These are phyloP conservation scores for Dasyprocta punctata DNA, from an alignment of 2,113 vertebrate species.

Conservation along the genomic window DNA sequence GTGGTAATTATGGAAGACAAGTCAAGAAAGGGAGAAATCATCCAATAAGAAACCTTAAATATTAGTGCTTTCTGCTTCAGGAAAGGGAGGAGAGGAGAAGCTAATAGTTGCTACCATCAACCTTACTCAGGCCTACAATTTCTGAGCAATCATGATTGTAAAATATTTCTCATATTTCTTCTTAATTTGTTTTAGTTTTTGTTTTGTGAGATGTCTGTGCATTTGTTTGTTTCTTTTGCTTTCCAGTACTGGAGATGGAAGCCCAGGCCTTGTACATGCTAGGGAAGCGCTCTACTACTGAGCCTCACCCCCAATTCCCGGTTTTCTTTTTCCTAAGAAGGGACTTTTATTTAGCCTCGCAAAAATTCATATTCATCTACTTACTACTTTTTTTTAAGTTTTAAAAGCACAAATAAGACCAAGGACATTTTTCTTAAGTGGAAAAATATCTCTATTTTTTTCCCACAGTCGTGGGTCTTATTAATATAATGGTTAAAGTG, in stretches of 20 bases:
- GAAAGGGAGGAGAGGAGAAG: neutral
- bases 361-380: conserved; percentile 47
- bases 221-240: neutral
- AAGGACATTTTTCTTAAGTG: conserved; percentile 48
- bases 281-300: neutral
- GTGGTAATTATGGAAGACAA: conserved; percentile 10
- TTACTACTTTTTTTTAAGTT: conserved; percentile 30
- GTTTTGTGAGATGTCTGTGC: neutral
- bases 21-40: neutral
- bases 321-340: conserved; percentile 35
- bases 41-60: conserved; percentile 17
- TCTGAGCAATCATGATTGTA: conserved; percentile 39
- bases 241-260: neutral
- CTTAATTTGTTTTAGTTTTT: conserved; percentile 8
- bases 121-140: neutral
- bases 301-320: neutral
- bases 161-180: conserved; percentile 37
- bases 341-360: neutral
- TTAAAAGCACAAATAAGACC: conserved; percentile 59
- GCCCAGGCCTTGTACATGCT: neutral
- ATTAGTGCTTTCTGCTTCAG: conserved; percentile 5
- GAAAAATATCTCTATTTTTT: conserved; percentile 46
- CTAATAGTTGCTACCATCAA: neutral
- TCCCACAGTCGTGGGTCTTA: conserved; percentile 41
- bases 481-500: conserved; percentile 60